Conservation (phyloP, 2,888 invertebrate species). For the Lampropteryx suffumata region DNA sequence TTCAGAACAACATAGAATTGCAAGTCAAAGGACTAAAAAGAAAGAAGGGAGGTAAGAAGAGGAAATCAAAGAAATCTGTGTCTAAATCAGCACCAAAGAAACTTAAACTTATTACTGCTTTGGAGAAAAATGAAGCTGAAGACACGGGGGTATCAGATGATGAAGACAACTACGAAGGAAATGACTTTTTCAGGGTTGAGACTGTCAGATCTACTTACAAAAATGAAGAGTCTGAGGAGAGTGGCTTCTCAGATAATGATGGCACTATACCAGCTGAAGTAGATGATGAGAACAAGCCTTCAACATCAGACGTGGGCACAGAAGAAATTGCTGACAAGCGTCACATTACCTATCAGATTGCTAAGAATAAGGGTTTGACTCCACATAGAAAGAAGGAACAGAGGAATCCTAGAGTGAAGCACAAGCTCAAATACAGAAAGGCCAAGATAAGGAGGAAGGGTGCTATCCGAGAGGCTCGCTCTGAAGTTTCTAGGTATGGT, state of each 20-base stretch:
- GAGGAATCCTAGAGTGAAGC: constrained; percentile 97
- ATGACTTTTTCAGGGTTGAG: constrained; percentile 56
- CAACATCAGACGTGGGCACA: constrained; percentile 51
- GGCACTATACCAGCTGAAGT: constrained; percentile 54
- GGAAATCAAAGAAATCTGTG: constrained; percentile 52
- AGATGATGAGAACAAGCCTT: constrained; percentile 56
- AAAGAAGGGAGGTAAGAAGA: constrained; percentile 50
- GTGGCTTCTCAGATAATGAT: constrained; percentile 73
- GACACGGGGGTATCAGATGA: constrained; percentile 73
- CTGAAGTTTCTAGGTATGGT: constrained; percentile 91
- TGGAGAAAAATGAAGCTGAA: constrained; percentile 71
- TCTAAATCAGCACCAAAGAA: constrained; percentile 60
- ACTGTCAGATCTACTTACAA: constrained; percentile 37
- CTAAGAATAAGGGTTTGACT: constrained; percentile 97
- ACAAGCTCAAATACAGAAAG: constrained; percentile 95
- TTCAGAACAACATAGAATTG: constrained; percentile 68
- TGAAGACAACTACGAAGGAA: constrained; percentile 69
- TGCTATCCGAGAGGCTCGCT: constrained; percentile 92
- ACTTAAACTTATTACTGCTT: constrained; percentile 64
- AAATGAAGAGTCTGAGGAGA: constrained; percentile 69
- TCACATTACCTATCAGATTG: constrained; percentile 95
- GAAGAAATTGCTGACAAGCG: constrained; percentile 85
- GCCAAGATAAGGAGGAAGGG: constrained; percentile 96
- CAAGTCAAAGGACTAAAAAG: constrained; percentile 47
- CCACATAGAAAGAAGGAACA: constrained; percentile 95